Evolutionary conservation across 2,113 vertebrate species (phyloP), one percentile per base, ranked within the genome.

Genomic region (Gasterosteus aculeatus): DNA sequence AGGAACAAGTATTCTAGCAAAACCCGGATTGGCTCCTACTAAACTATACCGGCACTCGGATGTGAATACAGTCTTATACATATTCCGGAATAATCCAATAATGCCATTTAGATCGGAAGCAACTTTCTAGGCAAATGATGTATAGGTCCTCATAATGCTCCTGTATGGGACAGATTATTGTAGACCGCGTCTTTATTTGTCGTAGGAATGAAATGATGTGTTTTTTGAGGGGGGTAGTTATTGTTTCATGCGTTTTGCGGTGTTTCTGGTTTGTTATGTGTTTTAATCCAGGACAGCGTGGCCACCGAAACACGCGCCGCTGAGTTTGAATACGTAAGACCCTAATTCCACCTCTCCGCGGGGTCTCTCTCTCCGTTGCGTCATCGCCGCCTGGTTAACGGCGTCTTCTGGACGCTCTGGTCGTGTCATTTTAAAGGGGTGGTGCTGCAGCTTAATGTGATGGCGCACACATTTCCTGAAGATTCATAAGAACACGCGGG

Each of bases 241-340:
- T 38, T 67, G 67, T 14, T 5, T 33, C n/a, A 44, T 26, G 35
- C 31, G 26, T 26, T 66, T 72, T 60, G 35, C 41, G 9, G 1
- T 57, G 26, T 63, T 41, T 72, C 10, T 12, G 12, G 1, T 29
- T 44, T 2, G 72, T 69, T 22, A 46, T 51, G 8, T 51, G 1
- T 78, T 66, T 60, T 19, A 22, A 54, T 77, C 7, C 68, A 16
- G 75, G 75, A 74, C 56, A 71, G 71, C 19, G 2, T 69, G 63
- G 65, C 29, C 49, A 35, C 81, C 64, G 75, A 84, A 82, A 79
- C 75, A 86, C 69, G 81, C 80, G 81, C 80, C 75, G 26, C 57
- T 51, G 77, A 49, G 68, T 91, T 88, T 86, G 63, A 86, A 85
- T 85, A 73, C 73, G 75, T 64, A 67, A 33, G 65, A 18, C 8